Evolutionary conservation across 2,113 vertebrate genomes (phyloP), one percentile per base, ranked within the genome.

Genomic region (Phrynocephalus versicolor): DNA sequence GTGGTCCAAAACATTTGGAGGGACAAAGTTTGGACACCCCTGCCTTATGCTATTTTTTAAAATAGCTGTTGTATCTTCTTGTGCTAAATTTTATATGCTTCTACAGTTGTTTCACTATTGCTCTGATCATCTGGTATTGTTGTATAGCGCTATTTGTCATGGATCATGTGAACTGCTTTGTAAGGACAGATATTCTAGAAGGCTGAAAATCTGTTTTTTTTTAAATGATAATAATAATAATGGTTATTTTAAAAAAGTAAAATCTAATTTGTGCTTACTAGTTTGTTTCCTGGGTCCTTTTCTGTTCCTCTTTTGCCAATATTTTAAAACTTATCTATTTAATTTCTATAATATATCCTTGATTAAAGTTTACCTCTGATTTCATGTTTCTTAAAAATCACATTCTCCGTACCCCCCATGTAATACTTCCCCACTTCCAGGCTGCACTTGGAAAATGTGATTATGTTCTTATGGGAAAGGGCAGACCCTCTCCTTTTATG

Each of bases 401-500:
- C 25, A 39, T 64, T 33, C 77, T 35, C 19, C 8, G 10, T 6
- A 23, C 39, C 13, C 37, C 73, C 73, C 51, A 60, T 41, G 23
- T 37, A 41, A 21, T 5, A 45, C 25, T 58, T 83, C 45, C 37
- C 70, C 57, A 62, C 27, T 37, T 2, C 21, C 33, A 45, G 16
- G 39, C 64, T n/a, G 23, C 39, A 57, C 37, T 74, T 83, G 70
- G 57, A 74, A 64, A 83, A 83, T 74, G 27, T 71, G 37, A 74
- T 45, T 64, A 45, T 60, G 62, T 74, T 73, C 81, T 62, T 83
- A 83, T 73, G 71, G 82, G 71, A 83, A 83, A 83, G 82, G 82
- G 82, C 82, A 74, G 82, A 45, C 71, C 37, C 37, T 39, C n/a
- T 75, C 72, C 71, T 64, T 83, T 74, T 73, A 64, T 74, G 57